Conservation (phyloP, 2,888 invertebrate genomes). For the Hirtodrosophila trivittata region DNA sequence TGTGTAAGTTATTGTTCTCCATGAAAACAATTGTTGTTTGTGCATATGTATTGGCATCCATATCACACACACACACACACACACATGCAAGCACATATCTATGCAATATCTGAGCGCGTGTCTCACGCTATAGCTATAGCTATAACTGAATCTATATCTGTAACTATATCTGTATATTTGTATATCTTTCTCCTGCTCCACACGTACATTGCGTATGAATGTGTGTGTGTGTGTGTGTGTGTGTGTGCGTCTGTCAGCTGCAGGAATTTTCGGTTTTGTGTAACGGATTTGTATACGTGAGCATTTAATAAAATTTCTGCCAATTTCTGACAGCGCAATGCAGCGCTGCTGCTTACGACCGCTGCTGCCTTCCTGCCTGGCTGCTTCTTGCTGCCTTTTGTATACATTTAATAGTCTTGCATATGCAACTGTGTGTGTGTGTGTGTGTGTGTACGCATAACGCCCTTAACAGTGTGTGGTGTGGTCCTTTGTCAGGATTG, state of each 20-base stretch:
- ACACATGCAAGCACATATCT: slow-evolving; percentile 1
- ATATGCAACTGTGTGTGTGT: slow-evolving; percentile 35
- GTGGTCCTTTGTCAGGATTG: slow-evolving; percentile 35
- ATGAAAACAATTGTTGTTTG: slow-evolving; percentile 72
- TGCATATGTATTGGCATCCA: slow-evolving; percentile 62
- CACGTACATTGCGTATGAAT: slow-evolving; percentile 4
- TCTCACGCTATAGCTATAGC: slow-evolving; percentile 10
- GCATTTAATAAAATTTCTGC: slow-evolving; percentile 79
- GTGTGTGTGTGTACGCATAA: slow-evolving; percentile 31
- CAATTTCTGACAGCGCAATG: slow-evolving; percentile 59
- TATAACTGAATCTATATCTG: slow-evolving; percentile 18
- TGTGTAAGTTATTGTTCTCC: slow-evolving; percentile 79
- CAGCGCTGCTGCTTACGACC: slow-evolving; percentile 16
- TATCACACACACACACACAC: slow-evolving; percentile 1
- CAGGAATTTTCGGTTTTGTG: slow-evolving; percentile 77
- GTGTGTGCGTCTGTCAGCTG: slow-evolving; percentile 61
- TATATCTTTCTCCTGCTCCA: background rate
- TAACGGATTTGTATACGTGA: slow-evolving; percentile 80
- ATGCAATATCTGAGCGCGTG: slow-evolving; percentile 16
- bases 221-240: slow-evolving; percentile 11
- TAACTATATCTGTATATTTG: slow-evolving; percentile 14
- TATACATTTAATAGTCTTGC: slow-evolving; percentile 61
- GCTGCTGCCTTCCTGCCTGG: background rate
- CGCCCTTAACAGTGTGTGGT: slow-evolving; percentile 6
- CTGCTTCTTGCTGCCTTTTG: slow-evolving; percentile 43